A percentile compares a stretch with the other conserved stretches of the same genome.
These are phyloP conservation scores for Vultur gryphus DNA, from an alignment of 2,797 vertebrate genomes.

Conservation along the genomic window DNA sequence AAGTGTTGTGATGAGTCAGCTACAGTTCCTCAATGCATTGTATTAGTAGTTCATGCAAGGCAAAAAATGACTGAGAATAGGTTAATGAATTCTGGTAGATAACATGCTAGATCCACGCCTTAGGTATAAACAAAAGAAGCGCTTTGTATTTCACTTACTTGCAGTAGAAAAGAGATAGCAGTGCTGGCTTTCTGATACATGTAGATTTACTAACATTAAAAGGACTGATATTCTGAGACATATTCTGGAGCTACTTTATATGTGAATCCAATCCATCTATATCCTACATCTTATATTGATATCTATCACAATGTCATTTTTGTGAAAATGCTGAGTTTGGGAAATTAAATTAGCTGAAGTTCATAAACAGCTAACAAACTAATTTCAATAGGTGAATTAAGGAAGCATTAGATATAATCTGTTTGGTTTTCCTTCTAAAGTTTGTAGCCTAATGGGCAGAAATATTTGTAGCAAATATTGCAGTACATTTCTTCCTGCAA, in stretches of 20 bases:
- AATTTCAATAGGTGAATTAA: neutral
- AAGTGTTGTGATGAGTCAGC: slow-evolving; percentile 31
- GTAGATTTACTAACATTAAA: slow-evolving; percentile 1
- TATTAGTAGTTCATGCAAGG: neutral
- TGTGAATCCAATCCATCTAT: neutral
- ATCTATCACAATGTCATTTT: neutral
- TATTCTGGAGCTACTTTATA: neutral
- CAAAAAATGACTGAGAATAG: slow-evolving; percentile 7
- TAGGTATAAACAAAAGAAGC: slow-evolving; percentile 11
- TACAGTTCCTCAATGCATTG: neutral
- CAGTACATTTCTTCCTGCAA: neutral
- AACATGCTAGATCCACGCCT: neutral
- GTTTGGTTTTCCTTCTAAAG: neutral
- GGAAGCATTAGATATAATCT: neutral
- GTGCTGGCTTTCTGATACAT: neutral
- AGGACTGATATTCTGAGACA: neutral
- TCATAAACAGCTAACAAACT: neutral
- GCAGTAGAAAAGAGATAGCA: neutral
- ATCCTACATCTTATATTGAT: neutral
- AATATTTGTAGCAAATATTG: neutral
- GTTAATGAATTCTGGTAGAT: slow-evolving; percentile 13
- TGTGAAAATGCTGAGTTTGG: neutral
- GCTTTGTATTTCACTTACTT: neutral
- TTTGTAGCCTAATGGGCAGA: neutral
- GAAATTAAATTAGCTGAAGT: neutral